Evolutionary conservation across 2,888 invertebrate species (phyloP).

Genomic region (Saturnia japonica): DNA sequence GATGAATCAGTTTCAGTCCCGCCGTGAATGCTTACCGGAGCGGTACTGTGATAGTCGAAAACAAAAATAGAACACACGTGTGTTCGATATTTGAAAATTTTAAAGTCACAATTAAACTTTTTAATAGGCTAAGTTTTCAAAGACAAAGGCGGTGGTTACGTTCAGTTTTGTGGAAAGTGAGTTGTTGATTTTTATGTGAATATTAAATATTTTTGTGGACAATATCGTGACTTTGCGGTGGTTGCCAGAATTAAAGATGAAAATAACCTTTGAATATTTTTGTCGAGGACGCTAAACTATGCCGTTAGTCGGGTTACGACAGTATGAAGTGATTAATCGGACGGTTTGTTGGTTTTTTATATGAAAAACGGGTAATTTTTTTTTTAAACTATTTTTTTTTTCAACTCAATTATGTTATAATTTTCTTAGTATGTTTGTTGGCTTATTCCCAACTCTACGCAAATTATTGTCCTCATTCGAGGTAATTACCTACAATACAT

Average conservation of each 20-base stretch:
- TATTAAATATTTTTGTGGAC: constrained; percentile 11
- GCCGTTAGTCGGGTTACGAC: constrained; percentile 34
- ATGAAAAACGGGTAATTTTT: constrained; percentile 8
- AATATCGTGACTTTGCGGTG: constrained; percentile 37
- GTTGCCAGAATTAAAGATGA: constrained; percentile 51
- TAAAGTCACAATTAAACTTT: constrained; percentile 18
- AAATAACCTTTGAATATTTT: constrained; percentile 57
- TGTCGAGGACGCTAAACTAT: constrained; percentile 46
- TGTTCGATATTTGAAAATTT: constrained; percentile 33
- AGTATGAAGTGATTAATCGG: constrained; percentile 42
- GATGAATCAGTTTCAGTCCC: constrained; percentile 37
- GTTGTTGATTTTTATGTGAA: constrained; percentile 11
- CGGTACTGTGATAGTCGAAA: constrained; percentile 26
- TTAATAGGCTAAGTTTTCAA: not conserved
- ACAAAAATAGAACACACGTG: constrained; percentile 35
- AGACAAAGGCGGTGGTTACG: not conserved
- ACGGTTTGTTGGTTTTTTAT: constrained; percentile 29
- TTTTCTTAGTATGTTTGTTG: not conserved
- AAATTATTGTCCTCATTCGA: not conserved
- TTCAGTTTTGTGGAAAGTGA: constrained; percentile 11
- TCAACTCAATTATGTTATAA: not conserved
- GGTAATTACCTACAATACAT: too few species aligned
- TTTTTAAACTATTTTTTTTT: not conserved
- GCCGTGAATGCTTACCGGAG: constrained; percentile 29
- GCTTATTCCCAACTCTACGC: not conserved